A percentile compares a stretch with the other conserved stretches of the same genome.
These are phyloP conservation scores for Herminia tarsipennalis DNA, from an alignment of 2,888 invertebrate genomes.

Conservation along the genomic window DNA sequence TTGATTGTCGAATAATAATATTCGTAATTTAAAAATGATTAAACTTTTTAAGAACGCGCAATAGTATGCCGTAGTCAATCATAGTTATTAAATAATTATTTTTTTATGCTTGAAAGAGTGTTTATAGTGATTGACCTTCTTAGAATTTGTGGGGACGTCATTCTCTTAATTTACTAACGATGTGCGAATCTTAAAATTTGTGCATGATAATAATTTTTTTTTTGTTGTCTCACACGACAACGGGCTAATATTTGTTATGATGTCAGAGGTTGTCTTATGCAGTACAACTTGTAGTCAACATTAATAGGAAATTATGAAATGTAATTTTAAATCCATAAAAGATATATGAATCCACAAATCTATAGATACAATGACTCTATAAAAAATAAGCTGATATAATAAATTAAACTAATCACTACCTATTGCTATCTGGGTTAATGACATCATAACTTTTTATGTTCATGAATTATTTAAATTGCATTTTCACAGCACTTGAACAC, in stretches of 20 bases:
- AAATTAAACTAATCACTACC: conserved; percentile 43
- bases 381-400: conserved; percentile 6
- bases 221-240: no score
- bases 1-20: conserved; percentile 32
- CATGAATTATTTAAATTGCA: conserved; percentile 37
- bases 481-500: conserved; percentile 22
- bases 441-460: conserved; percentile 24
- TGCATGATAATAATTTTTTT: conserved; percentile 15
- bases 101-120: conserved; percentile 12
- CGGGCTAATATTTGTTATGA: no score
- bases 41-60: conserved; percentile 8
- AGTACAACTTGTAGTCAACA: no score
- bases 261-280: no score
- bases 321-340: no score
- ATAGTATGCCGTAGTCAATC: not conserved
- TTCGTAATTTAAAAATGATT: conserved; percentile 32
- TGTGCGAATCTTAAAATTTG: conserved; percentile 25
- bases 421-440: conserved; percentile 51
- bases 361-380: not conserved
- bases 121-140: conserved; percentile 41
- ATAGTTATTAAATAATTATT: conserved; percentile 1
- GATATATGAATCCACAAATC: no score
- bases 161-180: conserved; percentile 15
- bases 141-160: conserved; percentile 34
- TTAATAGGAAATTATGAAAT: no score